Percentiles rank a stretch among this genome's conserved stretches.
Evolutionary conservation across 1,140 invertebrate species (phyloP).

Genomic region (Drosophila pandora): DNA sequence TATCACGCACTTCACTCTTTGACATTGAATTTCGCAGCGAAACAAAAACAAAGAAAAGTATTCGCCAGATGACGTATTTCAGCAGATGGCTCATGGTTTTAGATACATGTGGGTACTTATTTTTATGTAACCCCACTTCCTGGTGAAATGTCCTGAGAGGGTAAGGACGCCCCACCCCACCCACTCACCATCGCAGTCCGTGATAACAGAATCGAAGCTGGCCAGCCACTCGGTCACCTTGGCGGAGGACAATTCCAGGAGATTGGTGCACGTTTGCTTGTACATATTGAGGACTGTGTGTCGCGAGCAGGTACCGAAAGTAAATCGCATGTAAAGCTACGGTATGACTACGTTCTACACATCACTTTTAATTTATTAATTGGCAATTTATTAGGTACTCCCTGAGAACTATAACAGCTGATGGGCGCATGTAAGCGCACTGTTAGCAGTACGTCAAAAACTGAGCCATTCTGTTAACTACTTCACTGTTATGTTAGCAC

Average conservation of each 20-base stretch:
- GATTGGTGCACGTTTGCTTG: slow-evolving; percentile 75
- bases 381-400: slow-evolving; percentile 31
- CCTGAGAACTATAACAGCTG: slow-evolving; percentile 36
- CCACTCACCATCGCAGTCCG: slow-evolving; percentile 92
- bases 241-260: slow-evolving; percentile 81
- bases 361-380: slow-evolving; percentile 48
- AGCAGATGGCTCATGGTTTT: slow-evolving; percentile 5
- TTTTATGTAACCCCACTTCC: slow-evolving; percentile 40
- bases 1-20: slow-evolving; percentile 41
- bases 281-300: slow-evolving; percentile 51
- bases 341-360: slow-evolving; percentile 21
- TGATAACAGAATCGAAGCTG: slow-evolving; percentile 91
- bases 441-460: neutral
- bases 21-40: slow-evolving; percentile 70
- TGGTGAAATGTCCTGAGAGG: neutral
- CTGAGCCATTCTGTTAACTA: slow-evolving; percentile 4
- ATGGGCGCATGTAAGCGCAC: slow-evolving; percentile 13
- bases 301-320: slow-evolving; percentile 6
- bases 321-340: slow-evolving; percentile 13
- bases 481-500: slow-evolving; percentile 5
- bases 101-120: slow-evolving; percentile 4
- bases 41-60: slow-evolving; percentile 14
- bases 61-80: slow-evolving; percentile 22
- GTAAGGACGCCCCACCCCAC: neutral
- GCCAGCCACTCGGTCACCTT: slow-evolving; percentile 88